A percentile compares a stretch with the other conserved stretches of the same genome.
Evolutionary conservation across 2,888 invertebrate species (phyloP).

Genomic region (Acleris laterana): DNA sequence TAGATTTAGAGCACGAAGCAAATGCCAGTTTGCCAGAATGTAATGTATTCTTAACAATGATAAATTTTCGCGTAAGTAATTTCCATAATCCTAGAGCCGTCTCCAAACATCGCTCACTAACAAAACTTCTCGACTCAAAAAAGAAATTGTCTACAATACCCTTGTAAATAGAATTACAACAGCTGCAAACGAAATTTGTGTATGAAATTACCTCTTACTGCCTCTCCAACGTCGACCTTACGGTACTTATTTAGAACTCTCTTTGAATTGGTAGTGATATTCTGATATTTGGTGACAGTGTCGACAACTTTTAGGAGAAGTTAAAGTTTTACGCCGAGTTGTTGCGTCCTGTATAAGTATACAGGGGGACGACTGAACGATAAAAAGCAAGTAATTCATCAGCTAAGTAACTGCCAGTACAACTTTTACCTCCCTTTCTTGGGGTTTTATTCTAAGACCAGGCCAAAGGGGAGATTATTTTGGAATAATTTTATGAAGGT

Average conservation of each 20-base stretch:
- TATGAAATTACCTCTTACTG: slow-evolving; percentile 36
- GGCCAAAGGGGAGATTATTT: not conserved
- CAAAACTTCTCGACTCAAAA: slow-evolving; percentile 34
- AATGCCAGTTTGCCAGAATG: not conserved
- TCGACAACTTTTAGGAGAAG: slow-evolving; percentile 43
- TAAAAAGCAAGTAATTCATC: slow-evolving; percentile 56
- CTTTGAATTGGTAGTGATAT: slow-evolving; percentile 33
- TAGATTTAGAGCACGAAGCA: not conserved
- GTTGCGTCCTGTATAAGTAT: slow-evolving; percentile 55
- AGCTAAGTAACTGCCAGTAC: slow-evolving; percentile 37
- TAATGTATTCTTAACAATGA: not conserved
- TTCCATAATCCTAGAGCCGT: slow-evolving; percentile 32
- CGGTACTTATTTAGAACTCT: slow-evolving; percentile 29
- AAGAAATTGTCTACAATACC: slow-evolving; percentile 40
- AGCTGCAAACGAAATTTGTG: slow-evolving; percentile 37
- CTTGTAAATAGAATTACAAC: slow-evolving; percentile 39
- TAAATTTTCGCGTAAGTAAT: slow-evolving; percentile 17
- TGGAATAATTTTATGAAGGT: not conserved
- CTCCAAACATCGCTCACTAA: slow-evolving; percentile 29
- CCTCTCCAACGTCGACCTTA: slow-evolving; percentile 42
- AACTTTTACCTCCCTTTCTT: slow-evolving; percentile 28
- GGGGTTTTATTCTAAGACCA: slow-evolving; percentile 6
- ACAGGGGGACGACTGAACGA: slow-evolving; percentile 46
- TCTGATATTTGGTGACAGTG: slow-evolving; percentile 44
- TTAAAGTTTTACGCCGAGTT: slow-evolving; percentile 68